Percentiles rank a stretch among this genome's conserved stretches.
Conservation (phyloP, 1,140 invertebrate genomes). For the Tetramorium alpestre region DNA sequence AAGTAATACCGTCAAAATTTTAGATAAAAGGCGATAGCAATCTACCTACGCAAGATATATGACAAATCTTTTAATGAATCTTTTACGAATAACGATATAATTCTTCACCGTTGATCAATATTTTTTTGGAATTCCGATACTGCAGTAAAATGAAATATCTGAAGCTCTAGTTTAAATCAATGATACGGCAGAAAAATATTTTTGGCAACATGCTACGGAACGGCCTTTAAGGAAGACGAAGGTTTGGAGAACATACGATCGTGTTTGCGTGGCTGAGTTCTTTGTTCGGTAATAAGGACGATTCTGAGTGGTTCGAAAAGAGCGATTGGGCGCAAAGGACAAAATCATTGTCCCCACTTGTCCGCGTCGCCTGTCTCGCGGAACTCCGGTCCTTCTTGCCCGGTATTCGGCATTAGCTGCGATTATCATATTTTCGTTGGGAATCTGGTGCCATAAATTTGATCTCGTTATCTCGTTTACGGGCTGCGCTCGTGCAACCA, state of each 20-base stretch:
- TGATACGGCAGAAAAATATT: slow-evolving; percentile 40
- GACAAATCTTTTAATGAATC: neutral
- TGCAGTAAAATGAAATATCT: neutral
- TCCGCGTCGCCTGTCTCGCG: slow-evolving; percentile 54
- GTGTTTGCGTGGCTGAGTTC: slow-evolving; percentile 39
- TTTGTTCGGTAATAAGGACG: slow-evolving; percentile 50
- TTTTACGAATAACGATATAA: neutral
- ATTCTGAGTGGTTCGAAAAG: slow-evolving; percentile 49
- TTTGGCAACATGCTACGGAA: neutral
- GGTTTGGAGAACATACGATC: slow-evolving; percentile 28
- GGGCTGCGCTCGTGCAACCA: slow-evolving; percentile 75
- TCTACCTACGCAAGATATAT: neutral
- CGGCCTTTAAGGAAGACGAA: neutral
- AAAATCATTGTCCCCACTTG: slow-evolving; percentile 58
- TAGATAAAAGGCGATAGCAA: neutral
- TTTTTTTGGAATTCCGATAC: neutral
- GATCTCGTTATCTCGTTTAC: slow-evolving; percentile 86
- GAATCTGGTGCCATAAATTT: slow-evolving; percentile 85
- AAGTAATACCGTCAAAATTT: neutral
- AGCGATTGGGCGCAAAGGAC: slow-evolving; percentile 53
- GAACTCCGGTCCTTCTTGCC: slow-evolving; percentile 46
- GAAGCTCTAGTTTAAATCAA: slow-evolving; percentile 32
- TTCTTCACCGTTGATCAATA: neutral
- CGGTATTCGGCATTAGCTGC: slow-evolving; percentile 81
- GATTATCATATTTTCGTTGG: slow-evolving; percentile 85